phyloP scores from a whole-genome alignment of 1,140 invertebrate species.

The Gryllus bimaculatus region DNA sequence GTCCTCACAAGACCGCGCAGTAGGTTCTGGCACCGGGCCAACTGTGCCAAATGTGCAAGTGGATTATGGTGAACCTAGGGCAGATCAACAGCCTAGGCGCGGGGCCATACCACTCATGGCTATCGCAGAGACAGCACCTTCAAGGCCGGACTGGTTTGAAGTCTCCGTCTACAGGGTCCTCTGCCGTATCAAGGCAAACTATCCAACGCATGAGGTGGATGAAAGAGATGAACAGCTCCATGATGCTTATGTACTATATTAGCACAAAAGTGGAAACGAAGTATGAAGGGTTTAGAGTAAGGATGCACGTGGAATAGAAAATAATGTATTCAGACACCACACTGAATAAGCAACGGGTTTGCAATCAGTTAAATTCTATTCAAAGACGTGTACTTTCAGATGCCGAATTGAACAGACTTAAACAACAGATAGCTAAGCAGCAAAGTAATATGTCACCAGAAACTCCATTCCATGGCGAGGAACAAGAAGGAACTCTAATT shows the following conservation, averaged over 20 bases:
- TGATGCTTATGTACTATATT: slow-evolving; percentile 9
- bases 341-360: not conserved
- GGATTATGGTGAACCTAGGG: slow-evolving; percentile 8
- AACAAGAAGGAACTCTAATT: too few species aligned
- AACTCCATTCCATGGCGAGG: too few species aligned
- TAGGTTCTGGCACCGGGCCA: not conserved
- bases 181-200: not conserved
- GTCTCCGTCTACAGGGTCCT: not conserved
- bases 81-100: slow-evolving; percentile 4
- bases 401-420: too few species aligned
- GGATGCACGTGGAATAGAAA: slow-evolving; percentile 11
- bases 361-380: too few species aligned
- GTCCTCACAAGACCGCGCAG: slow-evolving; percentile 13
- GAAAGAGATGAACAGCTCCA: slow-evolving; percentile 6
- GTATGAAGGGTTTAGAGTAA: slow-evolving; percentile 10
- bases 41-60: slow-evolving; percentile 9
- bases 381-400: too few species aligned
- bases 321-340: not conserved
- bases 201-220: slow-evolving; percentile 8
- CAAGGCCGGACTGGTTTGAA: not conserved
- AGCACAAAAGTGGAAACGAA: slow-evolving; percentile 9
- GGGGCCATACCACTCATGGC: slow-evolving; percentile 5
- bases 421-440: too few species aligned
- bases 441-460: too few species aligned
- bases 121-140: not conserved